A percentile compares a stretch with the other conserved stretches of the same genome.
phyloP scores from a whole-genome alignment of 2,888 invertebrate species.

The Horisme vitalbata region DNA sequence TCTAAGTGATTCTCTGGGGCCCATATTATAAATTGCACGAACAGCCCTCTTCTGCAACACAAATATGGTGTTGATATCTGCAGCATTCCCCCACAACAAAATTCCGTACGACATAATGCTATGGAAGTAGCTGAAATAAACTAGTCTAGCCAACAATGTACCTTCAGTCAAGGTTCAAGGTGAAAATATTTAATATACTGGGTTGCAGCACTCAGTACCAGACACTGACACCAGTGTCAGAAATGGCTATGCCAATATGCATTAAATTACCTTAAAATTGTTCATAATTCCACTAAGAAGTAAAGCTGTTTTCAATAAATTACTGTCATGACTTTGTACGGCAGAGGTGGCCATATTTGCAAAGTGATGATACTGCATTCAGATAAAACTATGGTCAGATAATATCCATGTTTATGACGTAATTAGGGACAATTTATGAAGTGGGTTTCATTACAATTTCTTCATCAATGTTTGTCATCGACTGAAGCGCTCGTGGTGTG shows the following conservation, averaged over 20 bases:
- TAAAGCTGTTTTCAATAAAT: conserved; percentile 6
- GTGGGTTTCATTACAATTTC: background rate
- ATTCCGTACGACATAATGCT: no score
- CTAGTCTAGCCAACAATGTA: no score
- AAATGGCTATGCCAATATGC: conserved; percentile 1
- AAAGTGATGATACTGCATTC: conserved; percentile 22
- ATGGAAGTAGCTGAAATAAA: no score
- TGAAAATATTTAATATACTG: no score
- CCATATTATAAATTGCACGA: no score
- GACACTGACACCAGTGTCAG: background rate
- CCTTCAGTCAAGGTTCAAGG: no score
- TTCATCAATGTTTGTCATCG: background rate
- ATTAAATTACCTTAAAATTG: conserved; percentile 11
- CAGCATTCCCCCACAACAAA: no score
- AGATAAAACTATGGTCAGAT: conserved; percentile 2
- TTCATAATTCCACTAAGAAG: conserved; percentile 14
- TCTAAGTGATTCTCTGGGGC: no score
- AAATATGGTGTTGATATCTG: no score
- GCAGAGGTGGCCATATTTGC: conserved; percentile 13
- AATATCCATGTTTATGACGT: conserved; percentile 14
- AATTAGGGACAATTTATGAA: conserved; percentile 9
- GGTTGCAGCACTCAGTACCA: no score
- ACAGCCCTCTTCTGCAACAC: no score
- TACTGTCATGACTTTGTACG: conserved; percentile 3
- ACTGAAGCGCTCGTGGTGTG: no score